phyloP scores from a whole-genome alignment of 2,797 vertebrate genomes.

The Cuniculus paca region DNA sequence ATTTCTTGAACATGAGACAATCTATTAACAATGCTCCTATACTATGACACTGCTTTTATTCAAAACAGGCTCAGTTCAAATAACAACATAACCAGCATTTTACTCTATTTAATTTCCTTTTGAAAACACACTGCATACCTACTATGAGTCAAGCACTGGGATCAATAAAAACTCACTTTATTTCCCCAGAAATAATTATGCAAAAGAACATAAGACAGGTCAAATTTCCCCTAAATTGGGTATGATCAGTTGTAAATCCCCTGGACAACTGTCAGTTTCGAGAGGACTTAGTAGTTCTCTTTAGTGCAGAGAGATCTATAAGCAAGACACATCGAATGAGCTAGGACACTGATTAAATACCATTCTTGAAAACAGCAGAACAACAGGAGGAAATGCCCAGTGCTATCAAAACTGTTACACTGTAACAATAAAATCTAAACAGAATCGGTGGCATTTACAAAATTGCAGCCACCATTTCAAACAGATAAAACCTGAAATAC shows the following conservation, averaged over 20 bases:
- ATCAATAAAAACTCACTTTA: slow-evolving; percentile 82
- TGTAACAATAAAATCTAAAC: slow-evolving; percentile 71
- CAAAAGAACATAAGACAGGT: slow-evolving; percentile 88
- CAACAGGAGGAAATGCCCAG: slow-evolving; percentile 69
- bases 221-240: slow-evolving; percentile 87
- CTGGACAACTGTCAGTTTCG: slow-evolving; percentile 89
- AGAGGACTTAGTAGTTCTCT: slow-evolving; percentile 89
- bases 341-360: slow-evolving; percentile 83
- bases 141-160: slow-evolving; percentile 77
- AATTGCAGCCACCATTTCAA: slow-evolving; percentile 72
- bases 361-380: slow-evolving; percentile 81
- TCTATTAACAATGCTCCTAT: not conserved
- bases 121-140: slow-evolving; percentile 59
- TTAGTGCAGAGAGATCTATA: slow-evolving; percentile 84
- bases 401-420: slow-evolving; percentile 67
- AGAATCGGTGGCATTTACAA: slow-evolving; percentile 74
- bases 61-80: not conserved
- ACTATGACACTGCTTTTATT: not conserved
- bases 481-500: slow-evolving; percentile 66
- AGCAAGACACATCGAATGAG: slow-evolving; percentile 84
- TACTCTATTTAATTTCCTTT: not conserved
- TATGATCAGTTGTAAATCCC: slow-evolving; percentile 87
- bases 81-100: not conserved
- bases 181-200: slow-evolving; percentile 88
- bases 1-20: slow-evolving; percentile 6